phyloP scores from a whole-genome alignment of 2,113 vertebrate species.

The Illadopsis cleaveri region DNA sequence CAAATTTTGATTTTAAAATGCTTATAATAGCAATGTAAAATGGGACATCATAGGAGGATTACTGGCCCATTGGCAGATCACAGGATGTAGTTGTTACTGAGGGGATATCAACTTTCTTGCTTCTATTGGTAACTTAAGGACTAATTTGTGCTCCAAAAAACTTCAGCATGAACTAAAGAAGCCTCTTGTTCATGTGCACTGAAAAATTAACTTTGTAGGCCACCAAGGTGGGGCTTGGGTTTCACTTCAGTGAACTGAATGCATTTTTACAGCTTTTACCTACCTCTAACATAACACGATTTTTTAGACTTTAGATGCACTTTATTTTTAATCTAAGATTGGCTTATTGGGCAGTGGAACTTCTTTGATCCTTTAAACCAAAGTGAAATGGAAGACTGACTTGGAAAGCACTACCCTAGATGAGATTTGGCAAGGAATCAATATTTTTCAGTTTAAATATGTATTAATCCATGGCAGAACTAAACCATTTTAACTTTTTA shows the following conservation, averaged over 20 bases:
- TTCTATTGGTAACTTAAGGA: neutral
- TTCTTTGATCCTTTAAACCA: conserved; percentile 56
- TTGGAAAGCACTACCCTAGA: conserved; percentile 19
- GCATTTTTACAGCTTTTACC: neutral
- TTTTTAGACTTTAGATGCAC: neutral
- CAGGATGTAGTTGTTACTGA: neutral
- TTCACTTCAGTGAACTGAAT: neutral
- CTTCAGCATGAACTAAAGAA: neutral
- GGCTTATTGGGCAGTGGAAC: neutral
- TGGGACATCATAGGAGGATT: neutral
- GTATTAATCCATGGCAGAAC: conserved; percentile 47
- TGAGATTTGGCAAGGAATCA: conserved; percentile 46
- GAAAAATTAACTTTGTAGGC: neutral
- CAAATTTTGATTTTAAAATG: neutral
- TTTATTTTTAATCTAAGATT: conserved; percentile 11
- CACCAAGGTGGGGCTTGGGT: neutral
- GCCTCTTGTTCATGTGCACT: neutral
- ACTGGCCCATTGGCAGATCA: neutral
- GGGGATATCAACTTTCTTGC: neutral
- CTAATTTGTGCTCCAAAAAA: neutral
- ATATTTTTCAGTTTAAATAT: conserved; percentile 42
- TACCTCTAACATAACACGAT: neutral
- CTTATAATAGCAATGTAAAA: neutral
- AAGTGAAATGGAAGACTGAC: conserved; percentile 31
- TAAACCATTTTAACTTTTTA: conserved; percentile 39